These are phyloP conservation scores for Hippoglossus stenolepis DNA, from an alignment of 2,113 vertebrate genomes.

Conservation along the genomic window DNA sequence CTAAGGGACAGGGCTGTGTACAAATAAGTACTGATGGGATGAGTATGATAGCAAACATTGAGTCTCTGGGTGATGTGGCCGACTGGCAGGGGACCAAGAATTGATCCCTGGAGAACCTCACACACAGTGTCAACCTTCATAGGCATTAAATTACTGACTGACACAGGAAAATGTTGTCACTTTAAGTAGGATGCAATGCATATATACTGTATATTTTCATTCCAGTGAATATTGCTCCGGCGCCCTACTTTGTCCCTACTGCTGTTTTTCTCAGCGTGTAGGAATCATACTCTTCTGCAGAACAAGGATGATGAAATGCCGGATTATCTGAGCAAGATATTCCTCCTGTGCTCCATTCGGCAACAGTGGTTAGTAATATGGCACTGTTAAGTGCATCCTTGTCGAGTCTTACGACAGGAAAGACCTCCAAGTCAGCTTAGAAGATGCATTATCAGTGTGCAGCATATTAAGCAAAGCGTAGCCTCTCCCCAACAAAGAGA, in stretches of 20 bases:
- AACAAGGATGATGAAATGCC: conserved; percentile 30
- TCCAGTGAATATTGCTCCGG: background rate
- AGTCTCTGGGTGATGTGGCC: background rate
- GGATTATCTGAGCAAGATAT: conserved; percentile 55
- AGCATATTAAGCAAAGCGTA: conserved; percentile 58
- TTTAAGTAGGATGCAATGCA: background rate
- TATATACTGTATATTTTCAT: background rate
- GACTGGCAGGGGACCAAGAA: conserved; percentile 6
- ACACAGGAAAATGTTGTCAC: background rate
- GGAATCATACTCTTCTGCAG: background rate
- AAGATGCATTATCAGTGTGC: conserved; percentile 62
- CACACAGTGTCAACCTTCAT: conserved; percentile 3
- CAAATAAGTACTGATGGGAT: background rate
- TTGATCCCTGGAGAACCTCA: background rate
- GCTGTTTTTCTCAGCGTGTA: conserved; percentile 12
- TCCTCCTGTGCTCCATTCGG: conserved; percentile 41
- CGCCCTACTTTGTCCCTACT: background rate
- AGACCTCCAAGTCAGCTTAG: conserved; percentile 54
- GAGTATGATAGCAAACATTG: background rate
- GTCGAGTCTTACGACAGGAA: conserved; percentile 44
- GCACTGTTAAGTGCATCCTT: conserved; percentile 50
- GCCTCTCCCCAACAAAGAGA: conserved; percentile 55
- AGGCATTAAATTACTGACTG: background rate
- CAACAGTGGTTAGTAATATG: conserved; percentile 28
- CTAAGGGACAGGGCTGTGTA: background rate